Conservation (phyloP, 2,888 invertebrate species). For the Drosophila incognita region DNA sequence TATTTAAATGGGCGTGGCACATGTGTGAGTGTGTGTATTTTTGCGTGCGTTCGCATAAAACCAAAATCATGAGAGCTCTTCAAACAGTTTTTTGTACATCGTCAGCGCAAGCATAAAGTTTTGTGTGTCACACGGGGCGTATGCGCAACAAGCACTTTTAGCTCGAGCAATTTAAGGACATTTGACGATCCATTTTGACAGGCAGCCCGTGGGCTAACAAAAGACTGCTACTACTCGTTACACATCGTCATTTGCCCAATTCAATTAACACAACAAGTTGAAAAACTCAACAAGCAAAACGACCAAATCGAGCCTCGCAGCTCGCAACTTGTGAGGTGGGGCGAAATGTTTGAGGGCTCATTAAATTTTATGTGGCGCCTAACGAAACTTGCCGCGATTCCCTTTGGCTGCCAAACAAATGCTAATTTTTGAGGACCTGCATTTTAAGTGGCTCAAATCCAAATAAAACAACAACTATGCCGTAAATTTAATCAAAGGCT, state of each 20-base stretch:
- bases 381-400: constrained; percentile 27
- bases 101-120: constrained; percentile 48
- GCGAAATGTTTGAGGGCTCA: constrained; percentile 64
- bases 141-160: constrained; percentile 66
- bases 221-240: constrained; percentile 28
- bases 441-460: constrained; percentile 52
- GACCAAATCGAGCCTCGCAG: constrained; percentile 34
- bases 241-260: constrained; percentile 63
- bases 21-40: constrained; percentile 6
- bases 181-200: constrained; percentile 38
- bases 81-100: constrained; percentile 42
- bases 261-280: constrained; percentile 71
- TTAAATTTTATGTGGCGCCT: constrained; percentile 68
- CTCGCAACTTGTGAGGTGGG: not conserved
- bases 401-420: constrained; percentile 43
- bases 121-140: constrained; percentile 70
- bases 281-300: constrained; percentile 43
- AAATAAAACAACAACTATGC: constrained; percentile 42
- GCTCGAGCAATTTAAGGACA: constrained; percentile 49
- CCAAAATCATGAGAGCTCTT: constrained; percentile 52
- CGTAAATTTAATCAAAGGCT: constrained; percentile 36
- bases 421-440: constrained; percentile 58
- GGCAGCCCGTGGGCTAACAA: constrained; percentile 53
- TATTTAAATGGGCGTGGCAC: constrained; percentile 42
- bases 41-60: constrained; percentile 45